Evolutionary conservation across 2,888 invertebrate genomes (phyloP).

Genomic region (Lomographa bimaculata): DNA sequence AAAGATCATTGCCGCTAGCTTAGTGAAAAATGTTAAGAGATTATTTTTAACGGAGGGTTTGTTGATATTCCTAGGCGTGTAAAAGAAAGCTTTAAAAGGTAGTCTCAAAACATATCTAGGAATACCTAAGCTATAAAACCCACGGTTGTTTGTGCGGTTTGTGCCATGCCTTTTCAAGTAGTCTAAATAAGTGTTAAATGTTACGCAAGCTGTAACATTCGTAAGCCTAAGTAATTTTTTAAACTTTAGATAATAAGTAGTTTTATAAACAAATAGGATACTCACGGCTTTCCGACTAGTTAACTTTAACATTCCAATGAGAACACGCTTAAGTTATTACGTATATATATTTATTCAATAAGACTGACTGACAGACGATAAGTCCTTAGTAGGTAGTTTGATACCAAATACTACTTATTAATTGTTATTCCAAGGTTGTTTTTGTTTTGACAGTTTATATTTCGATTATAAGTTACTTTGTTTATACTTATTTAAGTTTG

Average conservation of each 20-base stretch:
- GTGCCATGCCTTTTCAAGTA: conserved; percentile 55
- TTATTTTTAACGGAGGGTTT: conserved; percentile 8
- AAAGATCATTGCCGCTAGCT: conserved; percentile 2
- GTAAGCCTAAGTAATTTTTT: conserved; percentile 33
- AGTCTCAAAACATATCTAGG: conserved; percentile 62
- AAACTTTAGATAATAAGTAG: conserved; percentile 24
- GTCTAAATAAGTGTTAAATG: conserved; percentile 33
- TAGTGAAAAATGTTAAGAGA: conserved; percentile 9
- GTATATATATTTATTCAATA: conserved; percentile 54
- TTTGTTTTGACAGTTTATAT: conserved; percentile 39
- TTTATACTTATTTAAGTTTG: conserved; percentile 23
- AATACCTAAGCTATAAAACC: conserved; percentile 33
- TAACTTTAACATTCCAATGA: conserved; percentile 52
- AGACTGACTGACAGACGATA: conserved; percentile 63
- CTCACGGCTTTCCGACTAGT: conserved; percentile 44
- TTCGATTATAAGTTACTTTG: conserved; percentile 33
- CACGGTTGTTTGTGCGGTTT: conserved; percentile 40
- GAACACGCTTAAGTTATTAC: conserved; percentile 46
- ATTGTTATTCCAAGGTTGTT: conserved; percentile 47
- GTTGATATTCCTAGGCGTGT: conserved; percentile 38
- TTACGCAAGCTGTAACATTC: conserved; percentile 42
- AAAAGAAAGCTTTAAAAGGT: conserved; percentile 62
- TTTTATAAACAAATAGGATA: conserved; percentile 38
- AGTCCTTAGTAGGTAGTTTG: conserved; percentile 45
- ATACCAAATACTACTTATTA: conserved; percentile 38